Evolutionary conservation across 2,888 invertebrate genomes (phyloP).

Genomic region (Drosophila putrida): DNA sequence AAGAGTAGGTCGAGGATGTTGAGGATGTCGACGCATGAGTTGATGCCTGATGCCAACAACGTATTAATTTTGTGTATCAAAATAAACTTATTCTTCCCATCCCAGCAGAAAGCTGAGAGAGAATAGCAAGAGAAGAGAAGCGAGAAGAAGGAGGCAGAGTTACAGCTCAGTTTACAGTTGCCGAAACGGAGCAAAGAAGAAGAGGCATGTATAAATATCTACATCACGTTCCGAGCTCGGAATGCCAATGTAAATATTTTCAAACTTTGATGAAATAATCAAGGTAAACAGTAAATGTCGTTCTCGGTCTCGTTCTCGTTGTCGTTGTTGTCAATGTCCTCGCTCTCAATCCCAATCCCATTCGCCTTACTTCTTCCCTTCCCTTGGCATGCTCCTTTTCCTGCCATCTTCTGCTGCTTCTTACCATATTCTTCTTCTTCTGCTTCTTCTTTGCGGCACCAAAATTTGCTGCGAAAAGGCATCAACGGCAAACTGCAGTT

Average conservation of each 20-base stretch:
- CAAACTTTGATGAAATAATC: slow-evolving; percentile 79
- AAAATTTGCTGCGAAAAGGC: slow-evolving; percentile 39
- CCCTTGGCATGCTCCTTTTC: background rate
- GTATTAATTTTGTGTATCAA: slow-evolving; percentile 80
- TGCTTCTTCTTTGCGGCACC: slow-evolving; percentile 12
- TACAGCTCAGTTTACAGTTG: slow-evolving; percentile 60
- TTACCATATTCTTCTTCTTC: background rate
- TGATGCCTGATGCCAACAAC: slow-evolving; percentile 73
- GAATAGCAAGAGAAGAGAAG: slow-evolving; percentile 24
- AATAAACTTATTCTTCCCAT: slow-evolving; percentile 74
- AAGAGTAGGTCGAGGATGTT: slow-evolving; percentile 15
- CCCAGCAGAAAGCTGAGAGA: background rate
- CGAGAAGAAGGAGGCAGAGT: slow-evolving; percentile 40
- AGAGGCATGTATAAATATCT: slow-evolving; percentile 75
- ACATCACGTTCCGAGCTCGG: slow-evolving; percentile 78
- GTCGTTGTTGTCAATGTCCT: slow-evolving; percentile 34
- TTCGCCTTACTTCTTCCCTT: background rate
- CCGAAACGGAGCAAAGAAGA: background rate
- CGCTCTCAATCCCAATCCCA: slow-evolving; percentile 15
- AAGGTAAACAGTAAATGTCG: slow-evolving; percentile 79
- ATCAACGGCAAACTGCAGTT: slow-evolving; percentile 29
- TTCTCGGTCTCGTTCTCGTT: slow-evolving; percentile 49
- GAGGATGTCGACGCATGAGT: slow-evolving; percentile 63
- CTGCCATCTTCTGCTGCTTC: background rate
- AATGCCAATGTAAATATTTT: slow-evolving; percentile 79